These are phyloP conservation scores for Picus viridis DNA, from an alignment of 2,797 vertebrate genomes.

Conservation along the genomic window DNA sequence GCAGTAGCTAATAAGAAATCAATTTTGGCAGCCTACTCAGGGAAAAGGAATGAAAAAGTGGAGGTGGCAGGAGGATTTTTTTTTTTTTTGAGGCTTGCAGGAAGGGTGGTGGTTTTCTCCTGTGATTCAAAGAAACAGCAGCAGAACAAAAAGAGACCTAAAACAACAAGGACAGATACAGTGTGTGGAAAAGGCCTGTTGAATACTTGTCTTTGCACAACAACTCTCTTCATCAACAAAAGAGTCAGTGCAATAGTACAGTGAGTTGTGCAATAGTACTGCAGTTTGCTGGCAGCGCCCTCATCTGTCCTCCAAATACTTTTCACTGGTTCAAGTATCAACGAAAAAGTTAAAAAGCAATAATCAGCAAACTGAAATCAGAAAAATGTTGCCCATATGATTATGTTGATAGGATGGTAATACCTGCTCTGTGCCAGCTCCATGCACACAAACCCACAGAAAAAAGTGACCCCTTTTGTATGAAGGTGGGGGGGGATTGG, in stretches of 20 bases:
- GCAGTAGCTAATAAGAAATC: conserved; percentile 24
- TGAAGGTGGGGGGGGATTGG: not conserved
- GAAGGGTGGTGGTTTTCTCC: not conserved
- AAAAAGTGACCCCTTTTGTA: not conserved
- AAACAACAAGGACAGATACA: not conserved
- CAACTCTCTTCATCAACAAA: not conserved
- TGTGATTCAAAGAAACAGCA: not conserved
- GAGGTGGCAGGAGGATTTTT: not conserved
- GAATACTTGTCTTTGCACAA: not conserved
- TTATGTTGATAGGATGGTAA: not conserved
- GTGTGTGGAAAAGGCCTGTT: not conserved
- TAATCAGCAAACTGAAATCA: not conserved
- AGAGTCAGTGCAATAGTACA: not conserved
- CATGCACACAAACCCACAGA: not conserved
- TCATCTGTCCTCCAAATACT: conserved; percentile 23
- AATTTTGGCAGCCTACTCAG: not conserved
- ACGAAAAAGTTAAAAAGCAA: not conserved
- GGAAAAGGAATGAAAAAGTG: not conserved
- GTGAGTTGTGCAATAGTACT: not conserved
- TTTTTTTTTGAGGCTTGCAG: conserved; percentile 2
- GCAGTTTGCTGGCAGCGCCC: conserved; percentile 13
- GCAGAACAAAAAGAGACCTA: not conserved
- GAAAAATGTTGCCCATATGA: not conserved
- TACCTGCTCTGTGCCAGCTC: not conserved
- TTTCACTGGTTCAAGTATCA: not conserved